Percentiles rank a stretch among this genome's conserved stretches.
Conservation (phyloP, 1,140 invertebrate species). For the Theocolax elegans region DNA sequence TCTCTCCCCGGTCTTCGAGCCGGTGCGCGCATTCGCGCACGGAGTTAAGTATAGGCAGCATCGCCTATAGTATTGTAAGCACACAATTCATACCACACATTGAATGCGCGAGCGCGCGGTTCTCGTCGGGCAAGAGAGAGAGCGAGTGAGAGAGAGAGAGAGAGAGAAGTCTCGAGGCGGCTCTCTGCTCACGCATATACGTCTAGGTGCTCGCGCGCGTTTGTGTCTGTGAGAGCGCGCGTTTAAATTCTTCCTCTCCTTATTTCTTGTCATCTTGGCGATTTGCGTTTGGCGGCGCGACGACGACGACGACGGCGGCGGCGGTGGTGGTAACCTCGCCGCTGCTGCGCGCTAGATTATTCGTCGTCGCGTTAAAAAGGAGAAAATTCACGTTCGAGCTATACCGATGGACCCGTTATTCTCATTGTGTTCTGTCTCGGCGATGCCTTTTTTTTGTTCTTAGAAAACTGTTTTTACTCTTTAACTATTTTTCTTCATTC, state of each 20-base stretch:
- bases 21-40: not conserved
- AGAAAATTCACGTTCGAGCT: not conserved
- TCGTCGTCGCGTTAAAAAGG: not conserved
- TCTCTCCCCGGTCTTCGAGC: not conserved
- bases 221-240: too few species aligned
- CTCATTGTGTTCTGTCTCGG: too few species aligned
- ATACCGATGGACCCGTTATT: too few species aligned
- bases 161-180: too few species aligned
- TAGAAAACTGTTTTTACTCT: too few species aligned
- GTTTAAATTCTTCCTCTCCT: slow-evolving; percentile 19
- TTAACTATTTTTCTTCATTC: too few species aligned
- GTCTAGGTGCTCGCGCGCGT: not conserved
- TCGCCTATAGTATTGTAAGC: slow-evolving; percentile 33
- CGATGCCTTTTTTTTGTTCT: too few species aligned
- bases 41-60: slow-evolving; percentile 35
- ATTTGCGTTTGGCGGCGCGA: slow-evolving; percentile 13
- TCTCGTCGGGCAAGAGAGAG: not conserved
- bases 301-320: not conserved
- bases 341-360: slow-evolving; percentile 2
- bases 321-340: not conserved
- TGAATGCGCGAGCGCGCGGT: not conserved
- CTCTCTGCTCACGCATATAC: not conserved
- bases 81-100: slow-evolving; percentile 37
- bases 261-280: slow-evolving; percentile 11
- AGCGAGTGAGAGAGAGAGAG: not conserved